Percentiles rank a stretch among this genome's conserved stretches.
phyloP scores from a whole-genome alignment of 2,797 vertebrate species.

The Melanotaenia boesemani region DNA sequence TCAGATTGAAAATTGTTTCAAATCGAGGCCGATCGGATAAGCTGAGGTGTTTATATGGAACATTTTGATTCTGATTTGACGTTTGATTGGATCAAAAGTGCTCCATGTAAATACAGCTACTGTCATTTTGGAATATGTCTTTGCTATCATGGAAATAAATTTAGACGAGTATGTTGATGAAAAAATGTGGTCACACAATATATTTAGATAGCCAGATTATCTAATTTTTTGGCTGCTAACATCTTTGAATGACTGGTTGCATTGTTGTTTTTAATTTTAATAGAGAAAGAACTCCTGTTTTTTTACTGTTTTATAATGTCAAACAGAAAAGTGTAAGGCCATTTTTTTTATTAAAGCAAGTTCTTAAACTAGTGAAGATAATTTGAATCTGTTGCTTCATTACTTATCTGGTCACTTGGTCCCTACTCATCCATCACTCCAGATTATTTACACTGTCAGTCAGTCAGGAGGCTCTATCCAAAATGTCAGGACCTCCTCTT shows the following conservation, averaged over 20 bases:
- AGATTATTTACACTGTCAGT: conserved; percentile 64
- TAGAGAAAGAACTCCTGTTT: not conserved
- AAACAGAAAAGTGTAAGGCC: conserved; percentile 12
- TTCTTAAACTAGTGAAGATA: conserved; percentile 57
- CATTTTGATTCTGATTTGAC: no score
- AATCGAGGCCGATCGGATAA: no score
- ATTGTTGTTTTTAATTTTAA: not conserved
- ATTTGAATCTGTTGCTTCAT: conserved; percentile 48
- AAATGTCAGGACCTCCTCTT: conserved; percentile 57
- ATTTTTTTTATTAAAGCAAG: conserved; percentile 33
- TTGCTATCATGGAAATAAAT: not conserved
- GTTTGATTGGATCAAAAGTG: no score
- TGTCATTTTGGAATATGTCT: not conserved
- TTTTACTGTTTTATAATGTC: not conserved
- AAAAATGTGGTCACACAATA: not conserved
- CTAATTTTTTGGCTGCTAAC: no score
- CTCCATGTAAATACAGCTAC: no score
- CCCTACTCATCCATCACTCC: conserved; percentile 67
- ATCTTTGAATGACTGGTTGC: not conserved
- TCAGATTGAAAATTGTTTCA: no score
- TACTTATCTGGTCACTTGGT: conserved; percentile 61
- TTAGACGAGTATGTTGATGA: not conserved
- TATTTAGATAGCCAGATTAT: not conserved
- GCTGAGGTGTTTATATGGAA: no score
- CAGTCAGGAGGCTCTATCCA: conserved; percentile 45